A percentile compares a stretch with the other conserved stretches of the same genome.
These are phyloP conservation scores for Drosophila heteroneura DNA, from an alignment of 2,888 invertebrate genomes.

Conservation along the genomic window DNA sequence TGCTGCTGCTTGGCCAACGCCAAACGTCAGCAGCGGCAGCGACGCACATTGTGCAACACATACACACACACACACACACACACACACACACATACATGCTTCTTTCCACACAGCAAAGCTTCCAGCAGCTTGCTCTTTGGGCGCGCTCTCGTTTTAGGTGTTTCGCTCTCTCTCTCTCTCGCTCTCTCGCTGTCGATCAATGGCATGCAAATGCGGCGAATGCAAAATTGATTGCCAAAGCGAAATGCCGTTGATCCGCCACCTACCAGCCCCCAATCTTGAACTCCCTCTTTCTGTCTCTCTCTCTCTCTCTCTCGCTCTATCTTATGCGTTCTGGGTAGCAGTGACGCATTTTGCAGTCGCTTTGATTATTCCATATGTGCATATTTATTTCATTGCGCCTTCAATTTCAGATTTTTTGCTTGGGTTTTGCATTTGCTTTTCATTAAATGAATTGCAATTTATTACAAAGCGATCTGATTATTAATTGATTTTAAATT, in stretches of 20 bases:
- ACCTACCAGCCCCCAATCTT: slow-evolving; percentile 7
- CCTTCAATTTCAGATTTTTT: slow-evolving; percentile 59
- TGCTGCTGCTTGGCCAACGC: slow-evolving; percentile 20
- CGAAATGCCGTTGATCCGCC: slow-evolving; percentile 55
- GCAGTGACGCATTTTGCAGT: slow-evolving; percentile 65
- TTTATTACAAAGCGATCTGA: slow-evolving; percentile 77
- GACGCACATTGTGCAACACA: slow-evolving; percentile 36
- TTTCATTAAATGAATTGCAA: slow-evolving; percentile 71
- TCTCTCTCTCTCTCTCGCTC: not conserved
- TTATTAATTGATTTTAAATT: slow-evolving; percentile 75
- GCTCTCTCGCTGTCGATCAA: slow-evolving; percentile 33
- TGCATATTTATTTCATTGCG: slow-evolving; percentile 46
- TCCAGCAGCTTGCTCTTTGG: slow-evolving; percentile 37
- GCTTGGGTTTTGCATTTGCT: slow-evolving; percentile 47
- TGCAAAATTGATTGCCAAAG: slow-evolving; percentile 55
- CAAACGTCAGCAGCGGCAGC: slow-evolving; percentile 46
- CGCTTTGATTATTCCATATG: slow-evolving; percentile 50
- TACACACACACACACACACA: slow-evolving; percentile 11
- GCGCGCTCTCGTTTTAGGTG: slow-evolving; percentile 6
- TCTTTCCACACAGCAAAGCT: slow-evolving; percentile 25
- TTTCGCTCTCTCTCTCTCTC: slow-evolving; percentile 19
- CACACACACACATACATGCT: slow-evolving; percentile 5
- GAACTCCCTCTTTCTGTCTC: not conserved
- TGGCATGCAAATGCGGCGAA: slow-evolving; percentile 54
- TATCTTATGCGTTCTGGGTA: not conserved